Conservation (phyloP, 2,888 invertebrate genomes). For the Junonia oenone region DNA sequence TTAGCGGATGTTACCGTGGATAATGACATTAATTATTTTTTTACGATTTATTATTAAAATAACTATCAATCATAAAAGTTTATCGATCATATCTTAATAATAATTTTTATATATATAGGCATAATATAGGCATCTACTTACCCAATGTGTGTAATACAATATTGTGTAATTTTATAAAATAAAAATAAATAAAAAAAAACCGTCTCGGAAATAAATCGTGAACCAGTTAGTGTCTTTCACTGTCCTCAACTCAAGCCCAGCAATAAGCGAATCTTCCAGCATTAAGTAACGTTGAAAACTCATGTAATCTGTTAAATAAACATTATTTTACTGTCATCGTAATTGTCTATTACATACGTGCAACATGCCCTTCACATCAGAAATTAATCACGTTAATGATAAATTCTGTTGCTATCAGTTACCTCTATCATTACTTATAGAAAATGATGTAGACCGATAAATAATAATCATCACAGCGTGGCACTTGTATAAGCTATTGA, state of each 20-base stretch:
- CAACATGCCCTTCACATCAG: neutral
- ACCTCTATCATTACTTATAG: slow-evolving; percentile 11
- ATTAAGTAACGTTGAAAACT: too few species aligned
- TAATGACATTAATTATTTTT: neutral
- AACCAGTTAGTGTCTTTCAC: too few species aligned
- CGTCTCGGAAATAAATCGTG: too few species aligned
- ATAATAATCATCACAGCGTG: slow-evolving; percentile 18
- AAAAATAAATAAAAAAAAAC: too few species aligned
- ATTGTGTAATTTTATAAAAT: too few species aligned
- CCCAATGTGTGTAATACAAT: too few species aligned
- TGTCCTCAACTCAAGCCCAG: too few species aligned
- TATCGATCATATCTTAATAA: too few species aligned
- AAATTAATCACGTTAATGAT: slow-evolving; percentile 6
- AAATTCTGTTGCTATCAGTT: slow-evolving; percentile 5
- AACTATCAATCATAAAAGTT: too few species aligned
- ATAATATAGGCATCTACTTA: too few species aligned
- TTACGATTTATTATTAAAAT: neutral
- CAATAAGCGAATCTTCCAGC: too few species aligned
- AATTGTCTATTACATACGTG: neutral
- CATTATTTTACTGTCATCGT: neutral
- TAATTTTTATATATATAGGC: neutral
- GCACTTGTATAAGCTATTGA: slow-evolving; percentile 9
- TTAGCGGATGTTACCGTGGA: neutral
- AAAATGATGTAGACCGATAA: slow-evolving; percentile 5
- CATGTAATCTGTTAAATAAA: neutral